Evolutionary conservation across 2,888 invertebrate species (phyloP), one percentile per base, ranked within the genome.

Genomic region (Acleris holmiana): DNA sequence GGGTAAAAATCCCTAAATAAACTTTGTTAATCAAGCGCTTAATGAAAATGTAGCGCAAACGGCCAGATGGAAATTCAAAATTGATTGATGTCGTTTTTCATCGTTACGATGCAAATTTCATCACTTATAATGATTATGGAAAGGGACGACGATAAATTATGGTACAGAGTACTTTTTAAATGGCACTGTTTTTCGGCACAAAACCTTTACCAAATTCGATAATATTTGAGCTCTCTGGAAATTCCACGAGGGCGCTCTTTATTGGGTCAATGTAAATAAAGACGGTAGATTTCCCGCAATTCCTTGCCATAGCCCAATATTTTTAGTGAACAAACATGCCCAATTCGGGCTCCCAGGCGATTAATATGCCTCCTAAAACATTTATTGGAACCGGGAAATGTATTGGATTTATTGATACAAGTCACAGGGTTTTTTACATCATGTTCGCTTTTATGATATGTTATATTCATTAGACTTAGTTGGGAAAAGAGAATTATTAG

Each of bases 241-340:
- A 73, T 71, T 61, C 71, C 13, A 7, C 44, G 54, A 67, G 51
- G 69, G 73, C 67, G 63, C 67, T 75, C 75, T 75, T 83, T 86
- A 83, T 85, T 84, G 81, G 80, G 79, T 75, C 75, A 80, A 74
- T 77, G 82, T 80, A 83, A 85, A 87, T 83, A 87, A 75, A 77
- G 76, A 55, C 65, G 70, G 76, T 72, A 69, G 71, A 74, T 76
- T 79, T 47, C 18, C 76, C 73, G 70, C 74, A 76, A 80, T 82
- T 76, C 76, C 72, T 71, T 73, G 29, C 75, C 71, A 71, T 64
- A 73, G 77, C 77, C 70, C 78, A 73, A 75, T 77, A 75, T 77
- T 77, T 70, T 67, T 68, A 53, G 62, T 76, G 71, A 67, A 67
- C 69, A 73, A 76, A 77, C 67, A 74, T 61, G 69, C 68, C 69